Evolutionary conservation across 1,140 invertebrate genomes (phyloP), one percentile per base, ranked within the genome.

Genomic region (Trachymyrmex septentrionalis): DNA sequence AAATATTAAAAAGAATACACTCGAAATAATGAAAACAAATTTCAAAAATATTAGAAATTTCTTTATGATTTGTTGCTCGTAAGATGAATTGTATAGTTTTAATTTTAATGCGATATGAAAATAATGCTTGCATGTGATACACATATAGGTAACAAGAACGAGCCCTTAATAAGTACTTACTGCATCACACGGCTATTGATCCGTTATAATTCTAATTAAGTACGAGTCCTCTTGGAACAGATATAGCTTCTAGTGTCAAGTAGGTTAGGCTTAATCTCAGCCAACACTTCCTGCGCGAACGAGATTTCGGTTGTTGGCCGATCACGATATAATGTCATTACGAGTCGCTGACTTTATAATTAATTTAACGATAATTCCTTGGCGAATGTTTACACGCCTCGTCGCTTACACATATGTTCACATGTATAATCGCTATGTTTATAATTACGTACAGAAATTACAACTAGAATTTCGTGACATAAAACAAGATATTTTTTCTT

Each of bases 181-280:
- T 59, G 75, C 69, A 88, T 88, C 71, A 61, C 59, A 69, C 57
- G 71, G 34, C 34, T 87, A 91, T 91, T 90, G 85, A 87, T 48
- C 67, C 72, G 78, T 84, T 48, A 75, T 86, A 88, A 88, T 88
- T 88, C 61, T 59, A 72, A 86, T 89, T 91, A 88, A 75, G 61
- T 82, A 72, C 1, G 9, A 24, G 6, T 24, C 4, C 34, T 82
- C 63, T 85, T 72, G 55, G 38, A 80, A 82, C 14, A 34, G 38
- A 86, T 24, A 76, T 86, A 53, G 72, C 63, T 86, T 71, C 67
- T 53, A 66, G 75, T 77, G 21, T 53, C n/a, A 57, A 50, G 12
- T 24, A 48, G 21, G 10, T 84, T 63, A 67, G 44, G 30, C 75
- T 85, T 91, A 90, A 90, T 88, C 86, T 90, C 88, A 88, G 76